Conservation (phyloP, 2,888 invertebrate genomes). For the Oxycera nigricornis region DNA sequence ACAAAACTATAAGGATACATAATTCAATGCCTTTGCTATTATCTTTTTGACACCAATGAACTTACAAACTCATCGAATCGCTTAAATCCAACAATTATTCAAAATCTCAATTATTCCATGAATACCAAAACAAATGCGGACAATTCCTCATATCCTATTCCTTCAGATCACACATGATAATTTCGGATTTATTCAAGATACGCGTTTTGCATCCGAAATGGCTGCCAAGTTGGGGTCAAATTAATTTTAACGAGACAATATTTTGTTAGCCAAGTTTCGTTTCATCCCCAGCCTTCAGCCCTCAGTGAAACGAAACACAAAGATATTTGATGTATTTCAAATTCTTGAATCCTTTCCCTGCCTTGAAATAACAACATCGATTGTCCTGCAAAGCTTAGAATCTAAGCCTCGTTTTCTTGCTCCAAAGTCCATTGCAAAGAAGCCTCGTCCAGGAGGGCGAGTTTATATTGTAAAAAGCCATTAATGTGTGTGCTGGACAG, state of each 20-base stretch:
- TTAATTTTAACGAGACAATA: slow-evolving; percentile 22
- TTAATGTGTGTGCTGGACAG: slow-evolving; percentile 30
- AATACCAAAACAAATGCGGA: too few relatives aligned
- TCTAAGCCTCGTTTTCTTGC: slow-evolving; percentile 18
- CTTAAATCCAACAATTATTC: too few relatives aligned
- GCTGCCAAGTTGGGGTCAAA: slow-evolving; percentile 24
- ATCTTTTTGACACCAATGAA: too few relatives aligned
- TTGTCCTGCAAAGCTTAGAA: slow-evolving; percentile 18
- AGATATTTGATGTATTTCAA: slow-evolving; percentile 27
- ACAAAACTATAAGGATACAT: too few relatives aligned
- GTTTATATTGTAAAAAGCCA: slow-evolving; percentile 25
- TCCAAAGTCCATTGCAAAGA: slow-evolving; percentile 15
- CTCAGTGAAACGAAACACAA: neutral
- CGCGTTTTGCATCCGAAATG: neutral
- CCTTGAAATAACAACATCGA: neutral
- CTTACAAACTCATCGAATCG: too few relatives aligned
- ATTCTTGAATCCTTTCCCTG: slow-evolving; percentile 6
- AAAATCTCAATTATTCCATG: too few relatives aligned
- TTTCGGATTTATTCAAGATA: neutral
- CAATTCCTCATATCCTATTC: too few relatives aligned
- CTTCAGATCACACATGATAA: neutral
- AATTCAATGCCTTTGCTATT: too few relatives aligned
- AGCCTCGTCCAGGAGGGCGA: neutral
- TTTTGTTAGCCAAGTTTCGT: neutral
- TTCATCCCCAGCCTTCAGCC: neutral